A percentile compares a stretch with the other conserved stretches of the same genome.
Conservation (phyloP, 1,140 invertebrate genomes). For the Pomacea maculata region DNA sequence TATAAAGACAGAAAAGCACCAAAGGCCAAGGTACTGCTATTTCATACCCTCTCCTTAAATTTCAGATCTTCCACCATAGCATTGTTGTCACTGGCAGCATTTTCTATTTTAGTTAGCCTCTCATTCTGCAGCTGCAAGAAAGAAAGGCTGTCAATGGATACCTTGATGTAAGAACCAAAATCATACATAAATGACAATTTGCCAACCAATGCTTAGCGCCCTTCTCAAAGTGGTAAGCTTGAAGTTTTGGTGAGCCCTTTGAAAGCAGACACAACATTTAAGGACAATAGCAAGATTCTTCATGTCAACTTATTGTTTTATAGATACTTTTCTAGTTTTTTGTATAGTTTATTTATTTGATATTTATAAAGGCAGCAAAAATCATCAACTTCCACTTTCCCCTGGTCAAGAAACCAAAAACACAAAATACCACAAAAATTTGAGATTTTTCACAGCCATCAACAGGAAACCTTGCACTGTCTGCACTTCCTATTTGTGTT, state of each 20-base stretch:
- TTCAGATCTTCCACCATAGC: slow-evolving; percentile 56
- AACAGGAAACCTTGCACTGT: background rate
- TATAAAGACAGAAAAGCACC: too few species aligned
- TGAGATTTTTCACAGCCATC: background rate
- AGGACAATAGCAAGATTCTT: too few species aligned
- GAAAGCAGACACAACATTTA: too few species aligned
- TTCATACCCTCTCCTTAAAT: slow-evolving; percentile 55
- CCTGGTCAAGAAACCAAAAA: background rate
- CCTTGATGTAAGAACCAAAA: background rate
- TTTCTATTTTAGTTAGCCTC: slow-evolving; percentile 53
- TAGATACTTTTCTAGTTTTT: too few species aligned
- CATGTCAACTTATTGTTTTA: too few species aligned
- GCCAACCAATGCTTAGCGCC: background rate
- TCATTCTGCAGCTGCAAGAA: slow-evolving; percentile 54
- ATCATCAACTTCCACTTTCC: too few species aligned
- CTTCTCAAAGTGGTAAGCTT: too few species aligned
- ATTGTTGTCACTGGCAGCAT: slow-evolving; percentile 53
- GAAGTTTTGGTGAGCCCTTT: too few species aligned
- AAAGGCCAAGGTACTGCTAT: background rate
- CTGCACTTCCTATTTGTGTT: background rate
- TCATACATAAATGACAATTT: background rate
- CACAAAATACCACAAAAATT: background rate
- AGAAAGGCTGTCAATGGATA: background rate
- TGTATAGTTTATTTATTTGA: too few species aligned
- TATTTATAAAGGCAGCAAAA: too few species aligned